These are phyloP conservation scores for Salticus scenicus DNA, from an alignment of 2,888 invertebrate genomes.

Conservation along the genomic window DNA sequence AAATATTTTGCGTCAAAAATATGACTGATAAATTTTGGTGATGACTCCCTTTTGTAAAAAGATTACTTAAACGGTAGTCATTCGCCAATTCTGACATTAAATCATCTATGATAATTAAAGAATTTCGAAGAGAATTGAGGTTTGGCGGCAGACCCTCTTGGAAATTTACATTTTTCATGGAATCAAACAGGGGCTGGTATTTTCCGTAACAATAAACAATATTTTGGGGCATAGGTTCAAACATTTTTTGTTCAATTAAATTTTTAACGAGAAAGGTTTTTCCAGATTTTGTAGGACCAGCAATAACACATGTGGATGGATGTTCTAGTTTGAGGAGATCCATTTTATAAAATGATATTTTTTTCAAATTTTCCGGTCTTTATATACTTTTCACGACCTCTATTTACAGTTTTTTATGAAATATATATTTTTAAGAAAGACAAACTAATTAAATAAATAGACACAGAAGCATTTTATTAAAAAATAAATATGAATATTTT, in stretches of 20 bases:
- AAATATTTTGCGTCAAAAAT: constrained; percentile 30
- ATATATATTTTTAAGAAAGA: no score
- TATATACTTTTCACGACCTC: no score
- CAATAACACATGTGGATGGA: not conserved
- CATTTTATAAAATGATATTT: not conserved
- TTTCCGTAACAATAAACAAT: constrained; percentile 17
- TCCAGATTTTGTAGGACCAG: not conserved
- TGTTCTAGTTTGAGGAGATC: not conserved
- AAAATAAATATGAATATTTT: no score
- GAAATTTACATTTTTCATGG: constrained; percentile 25
- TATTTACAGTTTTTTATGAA: no score
- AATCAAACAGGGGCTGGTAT: constrained; percentile 6
- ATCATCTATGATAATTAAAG: constrained; percentile 20
- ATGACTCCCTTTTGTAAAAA: constrained; percentile 37
- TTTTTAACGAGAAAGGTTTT: not conserved
- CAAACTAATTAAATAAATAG: no score
- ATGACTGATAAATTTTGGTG: constrained; percentile 29
- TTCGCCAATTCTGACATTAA: constrained; percentile 17
- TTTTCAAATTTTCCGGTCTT: not conserved
- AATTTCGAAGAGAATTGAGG: not conserved
- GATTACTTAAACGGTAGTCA: not conserved
- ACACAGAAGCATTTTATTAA: no score
- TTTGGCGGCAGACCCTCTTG: constrained; percentile 15
- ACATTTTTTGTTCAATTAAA: no score
- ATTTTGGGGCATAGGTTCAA: not conserved